Base-by-base conservation (phyloP, 2,797 vertebrate genomes). In the Ctenochaetus hawaiiensis region DNA sequence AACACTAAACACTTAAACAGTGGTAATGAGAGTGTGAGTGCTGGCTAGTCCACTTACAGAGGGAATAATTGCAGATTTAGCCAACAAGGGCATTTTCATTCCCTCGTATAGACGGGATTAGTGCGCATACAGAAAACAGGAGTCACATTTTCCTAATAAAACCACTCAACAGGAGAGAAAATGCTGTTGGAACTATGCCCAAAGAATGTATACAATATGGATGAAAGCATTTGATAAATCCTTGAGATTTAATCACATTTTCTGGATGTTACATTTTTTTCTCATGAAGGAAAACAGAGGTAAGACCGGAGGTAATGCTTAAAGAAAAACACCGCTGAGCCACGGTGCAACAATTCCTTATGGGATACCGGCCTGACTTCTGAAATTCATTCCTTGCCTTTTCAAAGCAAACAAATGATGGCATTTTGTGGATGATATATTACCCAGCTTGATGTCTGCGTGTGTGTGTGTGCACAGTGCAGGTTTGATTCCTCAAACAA, bases 61-160 rank as follows among this genome's bases (percentile, higher is more conserved):
- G 13, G 75, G 86, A 91, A 91, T 92, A 90, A 93, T 87, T 88
- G 90, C 85, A 91, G 88, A 92, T 92, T 92, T 85, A 87, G 82
- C 77, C 80, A 90, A 91, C 85, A 91, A 82, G 88, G 82, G 80
- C 78, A 79, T 91, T 92, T 91, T 85, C 86, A 69, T 91, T 85
- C 65, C 74, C 59, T 63, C 49, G 72, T 78, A 84, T 76, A 82
- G 81, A 87, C 56, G 80, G 75, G 86, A 92, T 88, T 90, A 91
- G 76, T 2, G 30, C 54, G 73, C 64, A 56, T 53, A 74, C 56
- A 84, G 71, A 81, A 85, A 84, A 71, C 69, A 74, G 58, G 45
- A 85, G 83, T 89, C 81, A 68, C 74, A 73, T 78, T 83, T 88
- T 84, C 75, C 81, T 80, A 80, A 90, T 84, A 85, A 91, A 91